Percentiles rank a stretch among this genome's conserved stretches.
Conservation (phyloP, 2,888 invertebrate species). For the Caenorhabditis imperialis region DNA sequence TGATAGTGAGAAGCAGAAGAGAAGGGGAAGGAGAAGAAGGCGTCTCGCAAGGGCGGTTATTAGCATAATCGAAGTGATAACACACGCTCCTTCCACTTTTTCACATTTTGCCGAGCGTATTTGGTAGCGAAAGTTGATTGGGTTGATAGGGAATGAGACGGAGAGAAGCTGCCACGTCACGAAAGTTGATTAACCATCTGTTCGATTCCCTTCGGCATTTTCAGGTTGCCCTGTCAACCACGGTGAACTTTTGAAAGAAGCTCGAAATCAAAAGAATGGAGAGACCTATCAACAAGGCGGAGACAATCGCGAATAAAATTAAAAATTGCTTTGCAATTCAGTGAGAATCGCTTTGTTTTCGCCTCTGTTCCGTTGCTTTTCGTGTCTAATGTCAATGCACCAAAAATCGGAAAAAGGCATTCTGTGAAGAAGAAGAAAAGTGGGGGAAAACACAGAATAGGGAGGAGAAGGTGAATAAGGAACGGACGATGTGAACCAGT, state of each 20-base stretch:
- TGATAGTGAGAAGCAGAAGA: slow-evolving; percentile 4
- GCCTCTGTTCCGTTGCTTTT: too few species aligned
- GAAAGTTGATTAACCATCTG: slow-evolving; percentile 31
- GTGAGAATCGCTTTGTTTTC: too few species aligned
- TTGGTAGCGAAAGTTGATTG: slow-evolving; percentile 14
- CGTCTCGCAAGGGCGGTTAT: slow-evolving; percentile 21
- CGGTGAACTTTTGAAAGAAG: slow-evolving; percentile 3
- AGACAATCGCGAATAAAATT: background rate
- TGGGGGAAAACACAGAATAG: too few species aligned
- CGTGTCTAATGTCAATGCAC: too few species aligned
- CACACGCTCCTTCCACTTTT: slow-evolving; percentile 6
- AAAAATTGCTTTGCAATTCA: background rate
- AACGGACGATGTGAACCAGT: too few species aligned
- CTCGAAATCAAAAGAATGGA: background rate
- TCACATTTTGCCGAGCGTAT: background rate
- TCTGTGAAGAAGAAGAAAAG: too few species aligned
- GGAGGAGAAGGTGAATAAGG: too few species aligned
- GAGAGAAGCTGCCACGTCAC: slow-evolving; percentile 19
- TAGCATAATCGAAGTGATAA: slow-evolving; percentile 41
- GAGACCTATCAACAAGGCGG: too few species aligned
- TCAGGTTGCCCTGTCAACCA: too few species aligned
- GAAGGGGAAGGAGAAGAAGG: slow-evolving; percentile 3
- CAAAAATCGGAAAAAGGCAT: too few species aligned
- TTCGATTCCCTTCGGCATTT: background rate
- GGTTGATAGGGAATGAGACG: slow-evolving; percentile 2